Base-by-base conservation (phyloP, 2,797 vertebrate species). In the Champsocephalus esox region DNA sequence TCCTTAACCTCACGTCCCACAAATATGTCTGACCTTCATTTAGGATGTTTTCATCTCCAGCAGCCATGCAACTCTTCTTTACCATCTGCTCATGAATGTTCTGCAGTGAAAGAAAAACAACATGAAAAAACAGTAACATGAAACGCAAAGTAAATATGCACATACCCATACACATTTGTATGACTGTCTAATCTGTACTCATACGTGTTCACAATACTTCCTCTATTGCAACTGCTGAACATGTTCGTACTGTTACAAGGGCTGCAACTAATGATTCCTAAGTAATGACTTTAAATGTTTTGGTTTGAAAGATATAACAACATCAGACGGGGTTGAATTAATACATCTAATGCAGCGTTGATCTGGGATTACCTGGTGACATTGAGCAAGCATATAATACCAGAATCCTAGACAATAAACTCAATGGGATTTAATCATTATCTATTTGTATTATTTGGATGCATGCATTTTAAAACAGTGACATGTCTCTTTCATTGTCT, bases 1-100 rank as follows among this genome's bases (percentile, higher is more conserved):
- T 14, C 24, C 17, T 64, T 50, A 12, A 56, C 55, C 51, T 7
- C 24, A 5, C 12, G 7, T 52, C 12, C 24, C 28, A 49, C 65
- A 32, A 12, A 28, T 21, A 58, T 24, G 66, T 24, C 32, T 69
- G 66, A 45, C 59, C 59, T 51, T 63, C 44, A 45, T 44, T 57
- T 12, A 44, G 0, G 10, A 16, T 44, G 34, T 70, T 56, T 60
- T 54, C 16, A 46, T 14, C 49, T 19, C 68, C 49, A 61, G 19
- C 14, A 38, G 49, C 14, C 28, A 49, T 2, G 11, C 2, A 3
- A 12, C 50, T 52, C 5, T 28, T 45, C 38, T 34, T 32, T 19
- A 16, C 34, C 17, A 2, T 52, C 14, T 17, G 24, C 52, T 52
- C 6, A 2, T 57, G 24, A 52, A 65, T 41, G 1, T 52, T 12